These are phyloP conservation scores for Oikopleura albicans DNA, from an alignment of 23 tunicate genomes.

Conservation along the genomic window DNA sequence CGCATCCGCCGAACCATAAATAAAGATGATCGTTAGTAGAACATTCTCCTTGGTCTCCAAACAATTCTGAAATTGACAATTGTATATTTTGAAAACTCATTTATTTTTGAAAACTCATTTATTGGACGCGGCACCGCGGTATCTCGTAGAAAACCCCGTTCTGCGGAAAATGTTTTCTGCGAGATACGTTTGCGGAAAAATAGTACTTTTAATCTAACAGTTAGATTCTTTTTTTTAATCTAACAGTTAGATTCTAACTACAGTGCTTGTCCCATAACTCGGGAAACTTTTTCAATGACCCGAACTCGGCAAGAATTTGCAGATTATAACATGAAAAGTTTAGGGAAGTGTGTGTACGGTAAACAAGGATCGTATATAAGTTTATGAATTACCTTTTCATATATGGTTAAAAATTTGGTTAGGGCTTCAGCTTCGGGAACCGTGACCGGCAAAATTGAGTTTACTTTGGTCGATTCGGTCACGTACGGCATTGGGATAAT, in stretches of 20 bases:
- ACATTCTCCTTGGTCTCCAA: conserved; percentile 46
- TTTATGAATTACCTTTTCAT: conserved; percentile 53
- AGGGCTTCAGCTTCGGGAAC: conserved; percentile 35
- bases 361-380: too few relatives aligned
- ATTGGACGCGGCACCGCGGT: neutral
- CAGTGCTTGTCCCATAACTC: too few relatives aligned
- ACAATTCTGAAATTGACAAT: conserved; percentile 23
- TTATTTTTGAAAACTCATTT: neutral
- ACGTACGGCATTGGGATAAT: conserved; percentile 97
- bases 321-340: too few relatives aligned
- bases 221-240: too few relatives aligned
- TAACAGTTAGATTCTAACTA: too few relatives aligned
- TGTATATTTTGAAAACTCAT: neutral
- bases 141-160: too few relatives aligned
- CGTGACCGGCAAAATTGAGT: conserved; percentile 45
- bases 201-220: too few relatives aligned
- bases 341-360: too few relatives aligned
- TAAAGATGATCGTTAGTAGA: conserved; percentile 40
- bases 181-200: too few relatives aligned
- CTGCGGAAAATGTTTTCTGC: too few relatives aligned
- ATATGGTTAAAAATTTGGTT: conserved; percentile 40
- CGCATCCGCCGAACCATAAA: conserved; percentile 62
- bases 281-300: too few relatives aligned
- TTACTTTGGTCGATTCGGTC: conserved; percentile 64
- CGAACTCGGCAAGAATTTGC: too few relatives aligned